Evolutionary conservation across 2,888 invertebrate genomes (phyloP), one percentile per base, ranked within the genome.

Genomic region (Euphydryas editha): DNA sequence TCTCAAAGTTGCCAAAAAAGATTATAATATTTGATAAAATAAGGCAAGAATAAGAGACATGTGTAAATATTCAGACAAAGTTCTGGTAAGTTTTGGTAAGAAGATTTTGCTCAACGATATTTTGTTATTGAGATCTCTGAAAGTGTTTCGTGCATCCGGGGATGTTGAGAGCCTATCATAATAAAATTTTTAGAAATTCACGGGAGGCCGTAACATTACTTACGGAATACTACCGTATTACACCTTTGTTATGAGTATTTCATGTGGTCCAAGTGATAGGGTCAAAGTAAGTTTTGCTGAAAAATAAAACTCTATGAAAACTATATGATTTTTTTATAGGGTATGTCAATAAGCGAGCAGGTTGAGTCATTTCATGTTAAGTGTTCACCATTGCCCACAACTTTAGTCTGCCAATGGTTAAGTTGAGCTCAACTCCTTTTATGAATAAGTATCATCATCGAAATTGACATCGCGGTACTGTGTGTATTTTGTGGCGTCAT

Each of bases 121-220:
- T 20, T 3, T 2, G 11, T 13, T 18, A 47, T 20, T 20, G 5
- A 20, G 47, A 20, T 51, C 42, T 54, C 44, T 30, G 39, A 59
- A 54, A 51, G 18, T 20, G 58, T 54, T 59, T 64, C 57, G 64
- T 64, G 44, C 58, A 63, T 64, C 51, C 24, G 6, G 39, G 56
- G 3, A 24, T 15, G 21, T 24, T 51, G 15, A 8, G 51, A 15
- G 65, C 70, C 70, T 70, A 60, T 63, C 51, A 65, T 54, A 68
- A 58, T 68, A 73, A 72, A 73, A 71, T 68, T 71, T 70, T 70
- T 62, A 71, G 65, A 64, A 68, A 68, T 71, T 62, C 69, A 59
- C 62, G 46, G 59, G 44, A 59, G 62, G 65, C 56, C 55, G 64
- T 68, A 69, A 67, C 73, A 58, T 70, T 69, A 69, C 67, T 63